Percentiles rank a stretch among this genome's conserved stretches.
Evolutionary conservation across 2,113 vertebrate species (phyloP).

Genomic region (Chaetura pelagica): DNA sequence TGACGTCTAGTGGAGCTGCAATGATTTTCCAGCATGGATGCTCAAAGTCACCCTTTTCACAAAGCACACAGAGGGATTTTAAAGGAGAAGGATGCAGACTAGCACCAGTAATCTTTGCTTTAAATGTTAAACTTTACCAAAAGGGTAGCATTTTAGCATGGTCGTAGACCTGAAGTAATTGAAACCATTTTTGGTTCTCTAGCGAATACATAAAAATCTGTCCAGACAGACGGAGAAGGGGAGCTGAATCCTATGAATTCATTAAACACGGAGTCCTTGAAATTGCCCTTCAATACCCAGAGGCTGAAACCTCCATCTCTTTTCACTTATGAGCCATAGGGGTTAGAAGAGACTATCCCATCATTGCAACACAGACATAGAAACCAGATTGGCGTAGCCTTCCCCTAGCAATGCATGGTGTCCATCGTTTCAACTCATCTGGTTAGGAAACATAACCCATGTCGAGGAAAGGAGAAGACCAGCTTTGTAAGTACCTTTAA

Average conservation of each 20-base stretch:
- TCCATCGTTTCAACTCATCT: slow-evolving; percentile 20
- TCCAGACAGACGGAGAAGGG: not conserved
- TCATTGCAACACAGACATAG: not conserved
- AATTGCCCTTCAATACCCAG: not conserved
- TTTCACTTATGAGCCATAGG: slow-evolving; percentile 38
- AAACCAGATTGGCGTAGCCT: not conserved
- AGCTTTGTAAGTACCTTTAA: slow-evolving; percentile 50
- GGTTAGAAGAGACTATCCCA: not conserved
- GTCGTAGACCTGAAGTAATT: slow-evolving; percentile 2
- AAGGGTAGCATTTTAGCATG: not conserved
- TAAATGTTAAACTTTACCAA: not conserved
- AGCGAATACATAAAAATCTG: not conserved
- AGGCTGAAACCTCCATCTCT: slow-evolving; percentile 1
- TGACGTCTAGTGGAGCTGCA: not conserved
- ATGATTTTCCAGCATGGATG: not conserved
- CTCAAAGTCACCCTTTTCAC: not conserved
- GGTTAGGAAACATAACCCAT: not conserved
- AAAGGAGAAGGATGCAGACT: not conserved
- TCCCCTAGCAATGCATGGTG: slow-evolving; percentile 35
- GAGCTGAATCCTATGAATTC: slow-evolving; percentile 47
- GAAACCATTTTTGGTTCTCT: not conserved
- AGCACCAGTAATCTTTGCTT: not conserved
- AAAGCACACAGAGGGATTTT: not conserved
- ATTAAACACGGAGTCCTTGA: slow-evolving; percentile 11
- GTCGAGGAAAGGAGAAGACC: slow-evolving; percentile 54